Evolutionary conservation across 2,113 vertebrate genomes (phyloP), one percentile per base, ranked within the genome.

Genomic region (Indri indri): DNA sequence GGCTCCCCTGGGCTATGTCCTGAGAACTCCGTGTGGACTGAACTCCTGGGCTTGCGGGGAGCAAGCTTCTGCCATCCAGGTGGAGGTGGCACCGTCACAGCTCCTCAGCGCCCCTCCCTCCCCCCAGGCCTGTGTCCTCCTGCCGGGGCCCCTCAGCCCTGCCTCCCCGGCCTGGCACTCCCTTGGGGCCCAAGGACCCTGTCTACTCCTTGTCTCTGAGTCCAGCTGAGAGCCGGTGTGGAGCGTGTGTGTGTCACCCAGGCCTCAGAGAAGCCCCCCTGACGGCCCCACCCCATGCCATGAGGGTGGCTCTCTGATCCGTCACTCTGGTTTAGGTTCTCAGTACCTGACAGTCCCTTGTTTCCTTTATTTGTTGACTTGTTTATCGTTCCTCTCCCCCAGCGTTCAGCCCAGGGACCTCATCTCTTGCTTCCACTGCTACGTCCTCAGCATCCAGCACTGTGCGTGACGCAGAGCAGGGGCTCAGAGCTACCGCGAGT

Each of bases 281-380:
- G n/a, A 10, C 3, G 5, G 4, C 10, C 3, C n/a, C 10, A 2
- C 50, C 17, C 25, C 45, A 11, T 3, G 8, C 68, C 2, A 4
- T 34, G 45, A 47, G 27, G 25, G 14, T 16, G 30, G 4, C 18
- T 73, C 8, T 22, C 17, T 40, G 23, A 59, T 22, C 8, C 22
- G 12, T 57, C 6, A 25, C 45, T 71, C 27, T 32, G 40, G 14
- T 11, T 61, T 17, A 40, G 61, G 22, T 34, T 70, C 90, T 30
- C 22, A 3, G 6, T 7, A 82, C 27, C 8, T 18, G 6, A 27
- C 7, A 73, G 25, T 16, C 32, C n/a, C 42, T 34, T 18, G 25
- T 32, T 2, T 47, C 40, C 22, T 57, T 3, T 14, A 12, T 74
- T 73, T 45, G 12, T 88, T 81, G 45, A 34, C 34, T 57, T 20